Evolutionary conservation across 2,888 invertebrate species (phyloP).

Genomic region (Gasteruption jaculator): DNA sequence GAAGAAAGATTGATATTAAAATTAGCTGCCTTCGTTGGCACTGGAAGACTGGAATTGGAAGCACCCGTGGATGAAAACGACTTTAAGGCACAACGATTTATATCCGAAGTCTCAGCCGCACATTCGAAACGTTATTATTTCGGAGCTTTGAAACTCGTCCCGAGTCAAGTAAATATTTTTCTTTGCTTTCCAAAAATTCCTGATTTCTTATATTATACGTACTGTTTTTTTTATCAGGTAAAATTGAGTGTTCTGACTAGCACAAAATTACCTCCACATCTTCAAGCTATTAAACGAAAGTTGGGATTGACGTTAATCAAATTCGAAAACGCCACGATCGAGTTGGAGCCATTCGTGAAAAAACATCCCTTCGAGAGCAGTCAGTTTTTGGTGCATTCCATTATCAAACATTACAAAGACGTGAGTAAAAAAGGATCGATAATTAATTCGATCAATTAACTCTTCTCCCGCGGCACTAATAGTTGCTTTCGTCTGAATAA

Average conservation of each 20-base stretch:
- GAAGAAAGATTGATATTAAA: constrained; percentile 83
- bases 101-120: constrained; percentile 74
- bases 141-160: constrained; percentile 72
- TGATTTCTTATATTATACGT: not conserved
- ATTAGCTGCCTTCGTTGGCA: constrained; percentile 61
- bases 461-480: constrained; percentile 1
- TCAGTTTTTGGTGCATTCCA: constrained; percentile 74
- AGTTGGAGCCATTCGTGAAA: constrained; percentile 82
- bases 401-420: constrained; percentile 82
- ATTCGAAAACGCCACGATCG: constrained; percentile 95
- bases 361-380: constrained; percentile 90
- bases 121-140: constrained; percentile 85
- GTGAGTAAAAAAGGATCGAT: too few species aligned
- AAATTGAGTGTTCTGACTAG: constrained; percentile 87
- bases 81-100: constrained; percentile 73
- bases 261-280: constrained; percentile 71
- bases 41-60: constrained; percentile 57
- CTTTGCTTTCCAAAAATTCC: not conserved
- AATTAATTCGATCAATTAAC: not conserved
- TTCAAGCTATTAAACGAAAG: constrained; percentile 77
- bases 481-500: constrained; percentile 5
- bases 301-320: constrained; percentile 85
- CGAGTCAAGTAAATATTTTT: constrained; percentile 61
- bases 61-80: constrained; percentile 69
- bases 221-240: constrained; percentile 57